Evolutionary conservation across 2,888 invertebrate species (phyloP).

Genomic region (Diaphora mendica): DNA sequence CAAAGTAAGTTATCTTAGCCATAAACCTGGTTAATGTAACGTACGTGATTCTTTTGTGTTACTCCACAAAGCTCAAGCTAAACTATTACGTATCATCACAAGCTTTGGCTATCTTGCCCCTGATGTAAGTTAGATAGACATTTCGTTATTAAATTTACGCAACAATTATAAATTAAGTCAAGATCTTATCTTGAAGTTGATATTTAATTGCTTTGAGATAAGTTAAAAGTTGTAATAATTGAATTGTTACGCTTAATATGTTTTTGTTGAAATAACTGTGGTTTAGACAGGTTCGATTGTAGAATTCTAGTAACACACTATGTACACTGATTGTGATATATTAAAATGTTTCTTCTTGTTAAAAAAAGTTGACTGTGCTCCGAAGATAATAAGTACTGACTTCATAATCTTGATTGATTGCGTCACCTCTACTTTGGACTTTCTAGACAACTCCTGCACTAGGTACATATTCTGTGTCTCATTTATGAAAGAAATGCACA

Average conservation of each 20-base stretch:
- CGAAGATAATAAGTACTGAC: too few relatives aligned
- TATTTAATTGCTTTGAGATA: slow-evolving; percentile 38
- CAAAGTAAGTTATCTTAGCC: slow-evolving; percentile 47
- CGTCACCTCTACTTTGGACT: too few relatives aligned
- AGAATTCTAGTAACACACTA: not conserved
- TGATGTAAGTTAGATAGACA: slow-evolving; percentile 54
- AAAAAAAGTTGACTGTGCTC: too few relatives aligned
- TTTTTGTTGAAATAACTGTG: slow-evolving; percentile 11
- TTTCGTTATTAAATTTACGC: slow-evolving; percentile 56
- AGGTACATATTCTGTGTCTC: too few relatives aligned
- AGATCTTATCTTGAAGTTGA: slow-evolving; percentile 50
- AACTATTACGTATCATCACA: not conserved
- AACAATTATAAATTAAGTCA: slow-evolving; percentile 50
- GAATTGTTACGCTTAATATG: slow-evolving; percentile 27
- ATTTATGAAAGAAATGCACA: too few relatives aligned
- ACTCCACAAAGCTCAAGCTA: slow-evolving; percentile 38
- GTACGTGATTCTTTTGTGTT: slow-evolving; percentile 56
- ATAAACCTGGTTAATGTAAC: slow-evolving; percentile 31
- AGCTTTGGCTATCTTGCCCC: slow-evolving; percentile 22
- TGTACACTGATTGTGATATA: not conserved
- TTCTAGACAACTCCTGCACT: too few relatives aligned
- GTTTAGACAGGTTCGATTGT: not conserved
- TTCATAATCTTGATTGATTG: too few relatives aligned
- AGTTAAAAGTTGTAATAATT: slow-evolving; percentile 30
- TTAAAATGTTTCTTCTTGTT: too few relatives aligned